Base-by-base conservation (phyloP, 2,113 vertebrate genomes). In the Dicrurus megarhynchus region DNA sequence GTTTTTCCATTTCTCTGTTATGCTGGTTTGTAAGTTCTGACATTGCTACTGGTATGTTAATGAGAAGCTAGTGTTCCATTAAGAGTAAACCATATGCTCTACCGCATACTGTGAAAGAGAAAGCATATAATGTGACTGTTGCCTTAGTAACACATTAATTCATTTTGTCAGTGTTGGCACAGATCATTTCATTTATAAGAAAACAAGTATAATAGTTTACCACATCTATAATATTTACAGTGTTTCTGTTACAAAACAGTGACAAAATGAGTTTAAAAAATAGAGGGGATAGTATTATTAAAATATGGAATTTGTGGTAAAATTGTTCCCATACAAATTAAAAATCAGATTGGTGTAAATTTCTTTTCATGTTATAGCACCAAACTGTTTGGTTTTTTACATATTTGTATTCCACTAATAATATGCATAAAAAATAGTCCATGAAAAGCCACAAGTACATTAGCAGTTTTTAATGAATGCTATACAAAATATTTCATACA, bases 131-230 rank as follows among this genome's bases (percentile, higher is more conserved):
- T 98, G 98, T 98, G 98, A 98, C 98, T 99, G 99, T 99, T 99
- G 98, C 99, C 99, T 98, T 99, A 99, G 99, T 98, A 99, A 99
- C 99, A 98, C 98, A 97, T 98, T 98, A 98, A 99, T 98, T 99
- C 98, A 98, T 98, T 98, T 98, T 98, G 98, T 98, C 98, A 98
- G 97, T 98, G 98, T 98, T 98, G 98, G 98, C 98, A 98, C 97
- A 98, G 97, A 98, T 98, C 97, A 98, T 98, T 98, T 98, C 98
- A 98, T 98, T 98, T 98, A 98, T 98, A 99, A 99, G 98, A 98
- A 99, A 98, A 98, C 98, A 98, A 98, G 98, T 98, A 98, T 98
- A 98, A 99, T 98, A 98, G 98, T 98, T 99, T 99, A 98, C 98
- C 99, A 99, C 98, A 98, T 99, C 98, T 98, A 98, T 98, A 98